Base-by-base conservation (phyloP, 1,140 invertebrate species). In the Bacillus rossius region DNA sequence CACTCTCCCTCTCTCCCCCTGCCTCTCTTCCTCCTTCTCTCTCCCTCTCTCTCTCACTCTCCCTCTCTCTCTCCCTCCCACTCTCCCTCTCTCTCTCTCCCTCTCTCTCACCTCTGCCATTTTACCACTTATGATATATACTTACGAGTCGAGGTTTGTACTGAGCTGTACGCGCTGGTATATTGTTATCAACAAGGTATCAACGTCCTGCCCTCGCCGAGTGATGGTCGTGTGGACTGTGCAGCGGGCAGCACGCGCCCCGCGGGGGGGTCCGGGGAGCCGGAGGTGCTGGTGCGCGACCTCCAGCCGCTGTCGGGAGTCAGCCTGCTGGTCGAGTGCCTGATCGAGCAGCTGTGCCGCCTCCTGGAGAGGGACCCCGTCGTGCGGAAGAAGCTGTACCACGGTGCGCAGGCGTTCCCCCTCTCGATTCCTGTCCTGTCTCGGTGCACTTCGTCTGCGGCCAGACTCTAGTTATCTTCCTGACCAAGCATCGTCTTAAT, bases 291-390 rank as follows among this genome's bases (percentile, higher is more conserved):
- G 3, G 16, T 57, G n/a, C 7, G 49, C n/a, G 23, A 49, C 14
- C 17, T 57, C 1, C 56, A 64, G 57, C 26, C 61, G 17, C 64
- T 79, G 25, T 79, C 79, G 34, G 77, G 79, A 2, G 78, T 79
- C 43, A 84, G 81, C 65, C 71, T 86, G 13, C 69, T 85, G 2
- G 79, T 85, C 22, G 81, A 84, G 66, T 83, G 82, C 13, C 72
- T 86, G 2, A 78, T 86, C 14, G 79, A 84, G 64, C 79, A 83
- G 64, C 67, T 85, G 16, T 84, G 83, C 67, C 72, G 73, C 19
- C 71, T 83, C 10, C 71, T 84, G 2, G 83, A 85, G 66, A 75
- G 78, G 59, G 81, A 86, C 65, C 66, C 69, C 7, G 62, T 71
- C 2, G 71, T 76, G 65, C 80, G 81, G 13, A 75, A 78, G 61